Evolutionary conservation across 2,888 invertebrate genomes (phyloP), one percentile per base, ranked within the genome.

Genomic region (Rhabditoides inermis): DNA sequence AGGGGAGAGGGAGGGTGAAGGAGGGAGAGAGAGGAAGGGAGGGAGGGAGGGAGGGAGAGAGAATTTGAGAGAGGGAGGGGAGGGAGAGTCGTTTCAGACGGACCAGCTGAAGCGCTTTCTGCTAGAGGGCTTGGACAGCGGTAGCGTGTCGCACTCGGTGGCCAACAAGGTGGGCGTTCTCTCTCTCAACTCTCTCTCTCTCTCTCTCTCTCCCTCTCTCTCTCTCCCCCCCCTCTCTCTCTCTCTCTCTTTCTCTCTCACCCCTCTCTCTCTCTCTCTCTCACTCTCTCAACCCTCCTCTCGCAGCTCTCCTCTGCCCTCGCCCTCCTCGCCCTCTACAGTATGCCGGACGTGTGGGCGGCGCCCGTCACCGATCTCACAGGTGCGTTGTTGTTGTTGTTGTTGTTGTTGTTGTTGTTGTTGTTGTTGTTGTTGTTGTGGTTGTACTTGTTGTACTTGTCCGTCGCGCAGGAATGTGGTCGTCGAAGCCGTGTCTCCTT

Each of bases 291-390:
- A 10, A 12, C 18, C 7, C 15, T 45, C 6, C 7, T 27, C 15
- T 53, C 49, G 5, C 47, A 60, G 48, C 47, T 65, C 10, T 60
- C 61, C 1, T 59, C 67, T 1, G 51, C 63, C 2, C 55, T 67
- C 5, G 67, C 63, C 7, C 49, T 67, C 3, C 54, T 67, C 44
- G 47, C 61, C 15, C 51, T 67, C 10, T 58, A 66, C 45, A 55
- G 58, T 18, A 55, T 66, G 3, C 66, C 66, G 2, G 69, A 70
- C 51, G 46, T 70, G 7, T 71, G 71, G 71, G 26, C 53, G 1
- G 48, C 58, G 18, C 66, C 70, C 1, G 62, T 71, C 23, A 53
- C 56, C 36, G 71, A 71, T 49, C 49, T 71, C 27, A 68, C 64
- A 30, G 2, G 3, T 10, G 15, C 3, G n/a, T 41, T 2, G 3